Base-by-base conservation (phyloP, 2,888 invertebrate genomes). In the Agrochola lota region DNA sequence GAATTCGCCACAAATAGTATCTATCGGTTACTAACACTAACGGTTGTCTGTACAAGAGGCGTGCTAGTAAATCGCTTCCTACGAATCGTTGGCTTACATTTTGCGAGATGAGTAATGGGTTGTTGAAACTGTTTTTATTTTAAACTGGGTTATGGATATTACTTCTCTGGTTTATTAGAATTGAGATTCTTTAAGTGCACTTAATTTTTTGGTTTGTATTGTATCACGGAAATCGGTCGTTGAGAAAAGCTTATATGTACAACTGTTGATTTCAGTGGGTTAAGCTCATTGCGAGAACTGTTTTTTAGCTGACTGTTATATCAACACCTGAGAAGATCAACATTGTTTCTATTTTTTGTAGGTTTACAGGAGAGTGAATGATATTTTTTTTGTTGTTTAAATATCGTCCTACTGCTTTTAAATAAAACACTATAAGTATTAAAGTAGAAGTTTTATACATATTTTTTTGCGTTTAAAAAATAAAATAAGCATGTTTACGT, bases 1-100 rank as follows among this genome's bases (percentile, higher is more conserved):
- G 74, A 82, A 74, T 67, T 77, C n/a, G n/a, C 76, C 72, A 86
- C 87, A 86, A 86, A 86, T 80, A 68, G 71, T 73, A 80, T 84
- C 52, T 73, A 73, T 71, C n/a, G n/a, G n/a, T n/a, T n/a, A n/a
- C n/a, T n/a, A n/a, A n/a, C 68, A 64, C 73, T n/a, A 78, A 15
- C 72, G 59, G 43, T 35, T 35, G 66, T 52, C 40, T 6, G 6
- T 66, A 71, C 73, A 40, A 23, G 57, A 40, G 59, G n/a, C 12
- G 26, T 35, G 30, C 9, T 68, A 68, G 73, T 74, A 81, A 83
- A 74, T 81, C 55, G 71, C 4, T 72, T 57, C 11, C 73, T 66
- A 23, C 23, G 23, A 66, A 7, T 26, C 15, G 59, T 23, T 81
- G 35, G 52, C 46, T 64, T 35, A 35, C 20, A 66, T 74, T 60